These are phyloP conservation scores for Indicator indicator DNA, from an alignment of 2,113 vertebrate species.

Conservation along the genomic window DNA sequence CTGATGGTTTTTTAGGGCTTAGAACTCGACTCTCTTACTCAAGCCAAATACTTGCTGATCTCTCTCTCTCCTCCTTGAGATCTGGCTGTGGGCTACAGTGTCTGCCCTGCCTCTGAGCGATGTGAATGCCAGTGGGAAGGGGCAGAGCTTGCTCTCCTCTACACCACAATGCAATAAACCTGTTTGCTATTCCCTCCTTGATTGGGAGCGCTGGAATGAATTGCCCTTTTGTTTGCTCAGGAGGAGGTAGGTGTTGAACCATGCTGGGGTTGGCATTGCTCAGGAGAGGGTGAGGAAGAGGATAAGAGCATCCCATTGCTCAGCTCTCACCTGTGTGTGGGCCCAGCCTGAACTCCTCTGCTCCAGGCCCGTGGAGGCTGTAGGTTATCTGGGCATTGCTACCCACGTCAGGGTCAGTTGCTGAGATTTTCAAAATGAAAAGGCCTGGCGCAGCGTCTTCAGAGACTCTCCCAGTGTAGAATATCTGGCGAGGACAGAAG, in stretches of 20 bases:
- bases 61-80: background rate
- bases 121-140: background rate
- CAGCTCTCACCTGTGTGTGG: slow-evolving; percentile 84
- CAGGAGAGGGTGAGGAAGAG: background rate
- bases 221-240: background rate
- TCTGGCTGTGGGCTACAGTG: background rate
- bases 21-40: background rate
- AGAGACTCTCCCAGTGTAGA: slow-evolving; percentile 86
- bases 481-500: slow-evolving; percentile 76
- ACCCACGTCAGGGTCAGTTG: slow-evolving; percentile 85
- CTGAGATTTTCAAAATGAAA: slow-evolving; percentile 88
- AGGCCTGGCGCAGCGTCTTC: slow-evolving; percentile 83
- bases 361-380: slow-evolving; percentile 87
- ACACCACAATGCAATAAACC: background rate
- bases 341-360: slow-evolving; percentile 89
- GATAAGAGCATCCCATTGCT: background rate
- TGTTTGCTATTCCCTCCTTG: background rate
- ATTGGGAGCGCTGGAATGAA: background rate
- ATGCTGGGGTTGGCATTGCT: background rate
- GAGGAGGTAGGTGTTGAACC: background rate
- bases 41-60: background rate
- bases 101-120: background rate
- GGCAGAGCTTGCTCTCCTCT: background rate
- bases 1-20: background rate
- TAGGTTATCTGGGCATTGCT: slow-evolving; percentile 89